Conservation (phyloP, 2,797 vertebrate species). For the Pteronotus mesoamericanus region DNA sequence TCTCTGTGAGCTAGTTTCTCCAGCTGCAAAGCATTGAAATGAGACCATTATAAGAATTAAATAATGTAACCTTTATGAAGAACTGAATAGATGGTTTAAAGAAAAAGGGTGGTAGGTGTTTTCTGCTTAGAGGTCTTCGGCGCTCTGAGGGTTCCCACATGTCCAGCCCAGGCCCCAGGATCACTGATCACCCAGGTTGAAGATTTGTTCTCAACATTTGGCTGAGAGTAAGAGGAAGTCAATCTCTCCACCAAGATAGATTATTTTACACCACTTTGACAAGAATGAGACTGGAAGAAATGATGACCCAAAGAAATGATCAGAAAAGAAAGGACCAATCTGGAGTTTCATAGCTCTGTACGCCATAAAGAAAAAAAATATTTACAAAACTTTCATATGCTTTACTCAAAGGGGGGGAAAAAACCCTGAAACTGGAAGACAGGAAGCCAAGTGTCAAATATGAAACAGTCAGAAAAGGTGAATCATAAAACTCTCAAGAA, state of each 20-base stretch:
- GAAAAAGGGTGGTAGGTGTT: rapidly evolving
- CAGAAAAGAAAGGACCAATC: background rate
- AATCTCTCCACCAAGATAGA: background rate
- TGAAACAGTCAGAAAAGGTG: background rate
- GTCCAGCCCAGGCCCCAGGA: background rate
- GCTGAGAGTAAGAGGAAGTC: background rate
- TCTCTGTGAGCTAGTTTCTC: background rate
- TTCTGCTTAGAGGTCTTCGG: background rate
- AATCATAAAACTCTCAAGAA: background rate
- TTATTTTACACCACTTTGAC: background rate
- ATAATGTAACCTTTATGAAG: background rate
- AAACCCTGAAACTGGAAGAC: background rate
- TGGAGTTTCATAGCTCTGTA: background rate
- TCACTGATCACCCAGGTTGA: background rate
- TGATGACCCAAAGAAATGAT: background rate
- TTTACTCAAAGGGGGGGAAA: background rate
- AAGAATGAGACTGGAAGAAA: background rate
- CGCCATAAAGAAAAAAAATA: background rate
- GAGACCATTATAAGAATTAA: background rate
- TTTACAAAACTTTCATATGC: background rate
- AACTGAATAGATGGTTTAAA: background rate
- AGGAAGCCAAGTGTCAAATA: background rate
- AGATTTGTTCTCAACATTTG: background rate
- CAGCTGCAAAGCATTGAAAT: background rate
- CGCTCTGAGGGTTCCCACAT: background rate